phyloP scores from a whole-genome alignment of 2,113 vertebrate genomes.

The Zapus hudsonius region DNA sequence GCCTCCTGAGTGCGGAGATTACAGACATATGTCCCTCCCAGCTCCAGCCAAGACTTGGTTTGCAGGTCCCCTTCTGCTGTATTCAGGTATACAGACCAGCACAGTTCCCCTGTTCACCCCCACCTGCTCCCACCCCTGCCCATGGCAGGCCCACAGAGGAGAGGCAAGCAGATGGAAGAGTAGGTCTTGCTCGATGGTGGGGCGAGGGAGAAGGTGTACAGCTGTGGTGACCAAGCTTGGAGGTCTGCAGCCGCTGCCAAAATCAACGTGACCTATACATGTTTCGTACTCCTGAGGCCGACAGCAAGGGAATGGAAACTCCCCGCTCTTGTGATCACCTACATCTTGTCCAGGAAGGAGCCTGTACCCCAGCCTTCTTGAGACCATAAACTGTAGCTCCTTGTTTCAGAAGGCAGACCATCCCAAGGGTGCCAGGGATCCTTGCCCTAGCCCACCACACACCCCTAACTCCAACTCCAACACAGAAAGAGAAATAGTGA shows the following conservation, averaged over 20 bases:
- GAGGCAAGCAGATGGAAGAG: neutral
- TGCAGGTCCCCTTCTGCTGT: neutral
- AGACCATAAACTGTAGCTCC: neutral
- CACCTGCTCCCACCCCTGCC: neutral
- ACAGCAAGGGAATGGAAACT: neutral
- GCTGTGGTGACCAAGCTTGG: neutral
- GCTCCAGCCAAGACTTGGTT: neutral
- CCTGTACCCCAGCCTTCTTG: neutral
- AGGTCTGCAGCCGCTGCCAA: neutral
- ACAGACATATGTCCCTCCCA: neutral
- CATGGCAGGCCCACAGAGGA: neutral
- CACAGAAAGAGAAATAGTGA: neutral
- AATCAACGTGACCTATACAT: neutral
- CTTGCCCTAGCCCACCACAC: neutral
- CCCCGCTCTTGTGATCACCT: neutral
- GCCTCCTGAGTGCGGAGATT: too few species aligned
- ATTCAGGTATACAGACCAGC: neutral
- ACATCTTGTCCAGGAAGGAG: conserved; percentile 7
- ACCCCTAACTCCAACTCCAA: neutral
- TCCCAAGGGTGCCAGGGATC: neutral
- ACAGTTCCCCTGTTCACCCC: neutral
- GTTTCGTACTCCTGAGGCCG: neutral
- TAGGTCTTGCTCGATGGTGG: too few species aligned
- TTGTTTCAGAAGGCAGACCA: conserved; percentile 17
- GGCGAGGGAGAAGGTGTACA: neutral